phyloP scores from a whole-genome alignment of 2,888 invertebrate genomes.

The Protophormia terraenovae region DNA sequence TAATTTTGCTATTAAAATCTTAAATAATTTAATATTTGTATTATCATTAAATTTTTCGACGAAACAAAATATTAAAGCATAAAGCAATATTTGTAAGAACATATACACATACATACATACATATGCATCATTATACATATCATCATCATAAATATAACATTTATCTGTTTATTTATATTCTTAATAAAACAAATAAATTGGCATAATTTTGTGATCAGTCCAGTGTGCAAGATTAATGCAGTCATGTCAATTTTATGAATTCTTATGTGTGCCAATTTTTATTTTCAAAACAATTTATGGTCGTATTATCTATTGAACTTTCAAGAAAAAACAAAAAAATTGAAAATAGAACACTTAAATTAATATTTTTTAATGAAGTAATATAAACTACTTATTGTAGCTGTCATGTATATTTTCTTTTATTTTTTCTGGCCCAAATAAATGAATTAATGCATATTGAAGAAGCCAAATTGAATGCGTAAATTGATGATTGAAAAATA shows the following conservation, averaged over 20 bases:
- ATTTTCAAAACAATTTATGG: background rate
- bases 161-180: background rate
- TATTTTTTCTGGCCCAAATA: background rate
- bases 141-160: no score
- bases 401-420: background rate
- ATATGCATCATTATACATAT: no score
- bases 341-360: background rate
- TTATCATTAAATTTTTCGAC: no score
- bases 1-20: no score
- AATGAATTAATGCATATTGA: background rate
- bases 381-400: constrained; percentile 2
- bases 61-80: no score
- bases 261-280: background rate
- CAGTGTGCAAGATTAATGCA: constrained; percentile 34
- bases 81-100: no score
- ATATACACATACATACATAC: no score
- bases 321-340: background rate
- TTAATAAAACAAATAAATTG: background rate
- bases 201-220: background rate
- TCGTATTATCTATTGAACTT: constrained; percentile 2
- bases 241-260: constrained; percentile 3
- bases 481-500: constrained; percentile 13
- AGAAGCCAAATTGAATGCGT: background rate
- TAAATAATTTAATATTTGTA: no score
- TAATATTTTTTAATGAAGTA: constrained; percentile 17